A percentile compares a stretch with the other conserved stretches of the same genome.
Conservation (phyloP, 2,888 invertebrate species). For the Tetragonula carbonaria region DNA sequence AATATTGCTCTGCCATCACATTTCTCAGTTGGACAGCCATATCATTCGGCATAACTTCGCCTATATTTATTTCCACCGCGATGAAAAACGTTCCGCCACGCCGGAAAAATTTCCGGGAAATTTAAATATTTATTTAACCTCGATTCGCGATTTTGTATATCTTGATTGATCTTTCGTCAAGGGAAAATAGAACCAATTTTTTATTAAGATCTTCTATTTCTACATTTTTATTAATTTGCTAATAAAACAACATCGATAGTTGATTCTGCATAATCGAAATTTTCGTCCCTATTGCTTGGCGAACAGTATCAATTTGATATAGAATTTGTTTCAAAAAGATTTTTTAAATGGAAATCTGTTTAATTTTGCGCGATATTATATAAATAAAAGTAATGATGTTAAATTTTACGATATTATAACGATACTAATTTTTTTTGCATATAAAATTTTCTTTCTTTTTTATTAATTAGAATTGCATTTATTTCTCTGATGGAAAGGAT, state of each 20-base stretch:
- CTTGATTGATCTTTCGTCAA: background rate
- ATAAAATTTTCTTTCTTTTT: too few species aligned
- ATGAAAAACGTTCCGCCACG: background rate
- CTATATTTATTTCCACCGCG: constrained; percentile 30
- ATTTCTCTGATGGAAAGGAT: background rate
- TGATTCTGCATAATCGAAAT: background rate
- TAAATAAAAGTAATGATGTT: too few species aligned
- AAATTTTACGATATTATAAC: too few species aligned
- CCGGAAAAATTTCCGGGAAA: background rate
- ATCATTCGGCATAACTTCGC: constrained; percentile 51
- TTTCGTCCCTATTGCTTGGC: background rate
- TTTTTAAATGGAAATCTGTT: too few species aligned
- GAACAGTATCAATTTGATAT: too few species aligned
- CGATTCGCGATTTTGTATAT: background rate
- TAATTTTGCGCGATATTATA: too few species aligned
- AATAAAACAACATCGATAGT: background rate
- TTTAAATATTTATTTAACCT: background rate
- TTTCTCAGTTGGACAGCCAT: constrained; percentile 54
- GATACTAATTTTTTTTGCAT: too few species aligned
- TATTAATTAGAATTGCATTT: background rate
- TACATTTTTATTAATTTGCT: background rate
- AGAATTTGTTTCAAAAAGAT: too few species aligned
- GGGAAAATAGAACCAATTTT: too few species aligned
- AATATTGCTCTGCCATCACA: constrained; percentile 55
- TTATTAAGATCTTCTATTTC: background rate